Conservation (phyloP, 30 jellyfish, hydroid and myxozoan species). For the Hydra vulgaris region DNA sequence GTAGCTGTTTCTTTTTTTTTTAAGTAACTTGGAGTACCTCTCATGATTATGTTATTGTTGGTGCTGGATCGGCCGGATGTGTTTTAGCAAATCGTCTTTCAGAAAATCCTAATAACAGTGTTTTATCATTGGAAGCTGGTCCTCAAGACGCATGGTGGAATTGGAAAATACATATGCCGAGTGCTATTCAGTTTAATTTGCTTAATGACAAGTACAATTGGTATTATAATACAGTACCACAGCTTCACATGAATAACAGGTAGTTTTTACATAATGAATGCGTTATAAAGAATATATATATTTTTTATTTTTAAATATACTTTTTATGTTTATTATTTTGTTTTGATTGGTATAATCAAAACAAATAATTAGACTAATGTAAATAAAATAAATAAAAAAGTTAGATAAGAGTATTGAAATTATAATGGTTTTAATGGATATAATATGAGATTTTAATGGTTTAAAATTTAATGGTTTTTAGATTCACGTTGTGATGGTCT, state of each 20-base stretch:
- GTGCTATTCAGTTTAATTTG: conserved; percentile 72
- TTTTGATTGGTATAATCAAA: too few species aligned
- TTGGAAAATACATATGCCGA: conserved; percentile 96
- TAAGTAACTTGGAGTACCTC: conserved; percentile 5
- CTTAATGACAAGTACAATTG: conserved; percentile 60
- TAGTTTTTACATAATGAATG: not conserved
- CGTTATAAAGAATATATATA: not conserved
- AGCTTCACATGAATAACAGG: conserved; percentile 70
- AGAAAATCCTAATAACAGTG: conserved; percentile 61
- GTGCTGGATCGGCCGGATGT: conserved; percentile 96
- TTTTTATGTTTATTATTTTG: too few species aligned
- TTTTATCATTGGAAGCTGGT: conserved; percentile 80
- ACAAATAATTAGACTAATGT: too few species aligned
- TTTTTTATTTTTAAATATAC: too few species aligned
- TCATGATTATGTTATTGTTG: conserved; percentile 82
- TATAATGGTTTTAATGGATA: too few species aligned
- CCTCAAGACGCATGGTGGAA: conserved; percentile 84
- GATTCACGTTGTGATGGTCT: too few species aligned
- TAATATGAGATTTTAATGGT: too few species aligned
- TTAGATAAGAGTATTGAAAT: too few species aligned
- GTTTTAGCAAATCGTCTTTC: conserved; percentile 84
- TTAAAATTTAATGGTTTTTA: too few species aligned
- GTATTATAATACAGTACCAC: conserved; percentile 87
- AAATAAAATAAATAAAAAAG: too few species aligned
- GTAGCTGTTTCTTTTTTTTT: too few species aligned